These are phyloP conservation scores for Dryoscopus gambensis DNA, from an alignment of 2,113 vertebrate species.

Conservation along the genomic window DNA sequence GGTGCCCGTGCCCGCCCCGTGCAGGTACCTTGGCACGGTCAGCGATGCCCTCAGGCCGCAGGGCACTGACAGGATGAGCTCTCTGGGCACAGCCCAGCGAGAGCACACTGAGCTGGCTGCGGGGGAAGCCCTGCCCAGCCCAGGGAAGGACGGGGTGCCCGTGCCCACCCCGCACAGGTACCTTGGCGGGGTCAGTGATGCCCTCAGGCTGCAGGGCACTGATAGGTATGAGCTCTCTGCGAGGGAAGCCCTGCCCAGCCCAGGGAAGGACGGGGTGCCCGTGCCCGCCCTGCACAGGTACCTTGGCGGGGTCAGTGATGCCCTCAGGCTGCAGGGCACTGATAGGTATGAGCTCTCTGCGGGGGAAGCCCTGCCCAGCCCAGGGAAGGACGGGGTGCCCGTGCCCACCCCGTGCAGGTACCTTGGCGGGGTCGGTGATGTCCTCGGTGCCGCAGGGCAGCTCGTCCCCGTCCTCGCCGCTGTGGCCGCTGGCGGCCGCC, in stretches of 20 bases:
- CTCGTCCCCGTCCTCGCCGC: slow-evolving; percentile 80
- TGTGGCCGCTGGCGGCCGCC: slow-evolving; percentile 80
- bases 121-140: no score
- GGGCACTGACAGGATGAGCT: no score
- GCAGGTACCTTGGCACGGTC: slow-evolving; percentile 82
- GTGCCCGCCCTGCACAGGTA: neutral
- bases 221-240: no score
- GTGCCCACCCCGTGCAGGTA: neutral
- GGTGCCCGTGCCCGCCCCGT: neutral
- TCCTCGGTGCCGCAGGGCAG: slow-evolving; percentile 89
- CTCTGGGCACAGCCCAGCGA: neutral
- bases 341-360: neutral
- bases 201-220: slow-evolving; percentile 90
- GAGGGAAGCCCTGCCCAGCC: neutral
- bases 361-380: neutral
- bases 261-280: neutral
- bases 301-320: neutral
- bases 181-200: slow-evolving; percentile 93
- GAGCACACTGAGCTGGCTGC: neutral
- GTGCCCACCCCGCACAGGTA: neutral
- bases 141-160: no score
- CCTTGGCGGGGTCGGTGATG: slow-evolving; percentile 93
- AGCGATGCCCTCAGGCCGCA: no score
- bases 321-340: neutral
- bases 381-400: no score